Base-by-base conservation (phyloP, 2,797 vertebrate genomes). In the Pseudomugil gertrudae region DNA sequence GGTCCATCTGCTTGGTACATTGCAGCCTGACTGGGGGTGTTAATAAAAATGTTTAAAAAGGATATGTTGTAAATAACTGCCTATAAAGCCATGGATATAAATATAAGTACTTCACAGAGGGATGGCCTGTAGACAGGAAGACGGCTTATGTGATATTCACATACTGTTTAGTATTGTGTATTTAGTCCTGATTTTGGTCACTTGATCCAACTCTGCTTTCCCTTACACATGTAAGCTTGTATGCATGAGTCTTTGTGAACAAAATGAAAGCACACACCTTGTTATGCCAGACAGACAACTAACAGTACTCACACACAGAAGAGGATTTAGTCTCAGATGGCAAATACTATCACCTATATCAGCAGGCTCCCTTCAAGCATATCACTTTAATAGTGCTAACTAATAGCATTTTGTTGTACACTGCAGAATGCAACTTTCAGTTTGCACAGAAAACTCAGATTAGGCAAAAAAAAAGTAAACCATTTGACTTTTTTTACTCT, bases 311-410 rank as follows among this genome's bases (percentile, higher is more conserved):
- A 23, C 50, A 14, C 56, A 52, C 63, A 24, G 43, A 56, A 53
- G 10, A 43, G 79, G 66, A 75, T 75, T 85, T 64, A 66, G 66
- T 65, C 40, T 68, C 32, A 65, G 71, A 69, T 67, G 68, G 73
- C 66, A 78, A 76, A 85, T 84, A 79, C 70, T 79, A 76, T 80
- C 72, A 59, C 66, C 78, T 63, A 32, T 33, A 79, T 79, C 73
- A 43, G 43, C 75, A 58, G 60, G 57, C 72, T 72, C 72, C 66
- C 47, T 63, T 71, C 73, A 74, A 75, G 78, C 74, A 69, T 71
- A 71, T 79, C 71, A 56, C 61, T 60, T 30, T 47, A n/a, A 59
- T 80, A 58, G 56, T 32, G 69, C 61, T 10, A 51, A 47, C 70
- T 77, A 76, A 84, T 70, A 57, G 33, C 79, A 83, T 57, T 57